phyloP scores from a whole-genome alignment of 1,140 invertebrate species.

The Platyura marginata region DNA sequence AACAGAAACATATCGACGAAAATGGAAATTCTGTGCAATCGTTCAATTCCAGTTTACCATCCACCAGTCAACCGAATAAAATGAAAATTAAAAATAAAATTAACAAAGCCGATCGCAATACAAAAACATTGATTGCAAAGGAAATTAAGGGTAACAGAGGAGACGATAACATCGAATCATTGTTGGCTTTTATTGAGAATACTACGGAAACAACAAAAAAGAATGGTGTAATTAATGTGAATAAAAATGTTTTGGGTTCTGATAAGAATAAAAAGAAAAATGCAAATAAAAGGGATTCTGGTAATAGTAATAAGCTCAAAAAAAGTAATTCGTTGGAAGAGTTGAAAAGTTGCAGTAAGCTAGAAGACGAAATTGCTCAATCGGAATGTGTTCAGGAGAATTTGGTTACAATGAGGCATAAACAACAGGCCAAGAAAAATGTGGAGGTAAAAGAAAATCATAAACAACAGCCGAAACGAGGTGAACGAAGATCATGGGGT shows the following conservation, averaged over 20 bases:
- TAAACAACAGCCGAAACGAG: constrained; percentile 7
- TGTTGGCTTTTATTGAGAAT: constrained; percentile 28
- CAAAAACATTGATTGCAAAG: constrained; percentile 31
- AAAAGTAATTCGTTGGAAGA: constrained; percentile 48
- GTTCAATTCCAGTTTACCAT: constrained; percentile 7
- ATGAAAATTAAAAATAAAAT: constrained; percentile 23
- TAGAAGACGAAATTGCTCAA: constrained; percentile 22
- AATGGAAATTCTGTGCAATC: constrained; percentile 25
- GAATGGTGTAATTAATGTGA: constrained; percentile 5
- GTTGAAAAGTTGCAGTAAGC: constrained; percentile 27
- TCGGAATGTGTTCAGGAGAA: constrained; percentile 24
- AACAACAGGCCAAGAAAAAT: constrained; percentile 6
- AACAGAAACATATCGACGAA: constrained; percentile 28
- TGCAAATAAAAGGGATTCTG: constrained; percentile 12
- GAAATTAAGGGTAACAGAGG: constrained; percentile 37
- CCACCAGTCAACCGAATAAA: constrained; percentile 16
- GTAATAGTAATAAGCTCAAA: constrained; percentile 25
- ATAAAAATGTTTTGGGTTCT: constrained; percentile 1
- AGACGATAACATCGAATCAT: constrained; percentile 29
- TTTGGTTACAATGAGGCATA: constrained; percentile 6
- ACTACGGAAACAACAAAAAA: constrained; percentile 7
- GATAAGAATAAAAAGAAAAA: constrained; percentile 12
- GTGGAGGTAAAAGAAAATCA: constrained; percentile 9
- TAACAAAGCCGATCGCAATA: constrained; percentile 25
- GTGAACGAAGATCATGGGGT: constrained; percentile 40